Base-by-base conservation (phyloP, 2,113 vertebrate genomes). In the Pyxicephalus adspersus region DNA sequence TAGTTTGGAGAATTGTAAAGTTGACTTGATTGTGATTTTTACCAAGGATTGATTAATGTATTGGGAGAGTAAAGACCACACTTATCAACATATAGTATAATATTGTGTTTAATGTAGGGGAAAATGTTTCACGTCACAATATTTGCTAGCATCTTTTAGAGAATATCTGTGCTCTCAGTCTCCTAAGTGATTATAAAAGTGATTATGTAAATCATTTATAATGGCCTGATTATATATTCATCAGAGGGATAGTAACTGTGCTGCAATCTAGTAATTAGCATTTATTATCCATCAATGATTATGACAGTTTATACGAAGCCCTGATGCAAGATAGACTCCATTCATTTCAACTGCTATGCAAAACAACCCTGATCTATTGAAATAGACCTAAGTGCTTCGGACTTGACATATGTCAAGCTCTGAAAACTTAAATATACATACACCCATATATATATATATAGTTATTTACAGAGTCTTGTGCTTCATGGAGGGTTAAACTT, bases 221-320 rank as follows among this genome's bases (percentile, higher is more conserved):
- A 66, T 38, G 31, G 38, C 15, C 29, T 38, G 64, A 66, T 66
- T 65, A 34, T 9, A 45, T 45, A 45, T 8, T 45, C 29, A 65
- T 65, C 20, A 66, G 29, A 66, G 31, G 64, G 20, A 66, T 66
- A 38, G 64, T 66, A n/a, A 6, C 38, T 65, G 64, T n/a, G 19
- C 64, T 65, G 64, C 64, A 65, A 34, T 65, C 29, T n/a, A 65
- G 20, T 15, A 66, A 66, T 66, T 66, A 66, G 20, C 64, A 66
- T 66, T n/a, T 38, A 66, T 38, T 19, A 38, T 17, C 22, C 64
- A 66, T 66, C 29, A 66, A 34, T 38, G 64, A 66, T 66, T 66
- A 66, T 66, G 31, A 34, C n/a, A 66, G 64, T 34, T 38, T 38
- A 15, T n/a, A 7, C 8, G 34, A 26, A 66, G 20, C 31, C 20